These are phyloP conservation scores for Scomber scombrus DNA, from an alignment of 2,113 vertebrate genomes.

Conservation along the genomic window DNA sequence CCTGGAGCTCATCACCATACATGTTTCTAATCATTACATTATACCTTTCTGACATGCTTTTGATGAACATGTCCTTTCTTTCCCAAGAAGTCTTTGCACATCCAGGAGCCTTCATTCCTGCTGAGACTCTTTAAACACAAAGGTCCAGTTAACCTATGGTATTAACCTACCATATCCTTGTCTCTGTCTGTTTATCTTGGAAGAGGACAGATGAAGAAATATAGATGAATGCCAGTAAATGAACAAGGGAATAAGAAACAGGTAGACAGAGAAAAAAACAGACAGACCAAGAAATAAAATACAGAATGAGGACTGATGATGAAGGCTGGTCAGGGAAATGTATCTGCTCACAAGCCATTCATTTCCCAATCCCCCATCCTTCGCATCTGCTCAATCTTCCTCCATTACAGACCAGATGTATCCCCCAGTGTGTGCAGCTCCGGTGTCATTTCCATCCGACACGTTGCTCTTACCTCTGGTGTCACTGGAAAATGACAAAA, in stretches of 20 bases:
- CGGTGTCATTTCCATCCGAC: constrained; percentile 69
- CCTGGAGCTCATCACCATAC: not conserved
- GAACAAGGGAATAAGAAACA: constrained; percentile 12
- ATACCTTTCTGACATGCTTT: not conserved
- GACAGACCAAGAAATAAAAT: constrained; percentile 56
- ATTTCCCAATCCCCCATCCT: constrained; percentile 74
- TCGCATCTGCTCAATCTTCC: constrained; percentile 75
- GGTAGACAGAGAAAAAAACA: constrained; percentile 45
- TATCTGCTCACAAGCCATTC: constrained; percentile 72
- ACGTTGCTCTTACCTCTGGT: constrained; percentile 67
- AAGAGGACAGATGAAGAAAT: constrained; percentile 7
- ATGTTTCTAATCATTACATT: not conserved
- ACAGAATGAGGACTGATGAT: constrained; percentile 60
- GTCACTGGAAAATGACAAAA: constrained; percentile 74
- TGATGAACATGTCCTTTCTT: not conserved
- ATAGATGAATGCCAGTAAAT: constrained; percentile 43
- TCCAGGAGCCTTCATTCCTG: not conserved
- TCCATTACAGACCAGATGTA: constrained; percentile 68
- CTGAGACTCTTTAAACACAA: constrained; percentile 1
- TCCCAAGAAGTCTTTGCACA: not conserved
- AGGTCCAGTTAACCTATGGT: not conserved
- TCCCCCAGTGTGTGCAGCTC: constrained; percentile 56
- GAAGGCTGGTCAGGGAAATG: constrained; percentile 60
- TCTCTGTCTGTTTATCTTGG: constrained; percentile 22
- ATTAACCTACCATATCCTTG: too few relatives aligned